Evolutionary conservation across 2,888 invertebrate species (phyloP).

Genomic region (Caenorhabditis drosophilae): DNA sequence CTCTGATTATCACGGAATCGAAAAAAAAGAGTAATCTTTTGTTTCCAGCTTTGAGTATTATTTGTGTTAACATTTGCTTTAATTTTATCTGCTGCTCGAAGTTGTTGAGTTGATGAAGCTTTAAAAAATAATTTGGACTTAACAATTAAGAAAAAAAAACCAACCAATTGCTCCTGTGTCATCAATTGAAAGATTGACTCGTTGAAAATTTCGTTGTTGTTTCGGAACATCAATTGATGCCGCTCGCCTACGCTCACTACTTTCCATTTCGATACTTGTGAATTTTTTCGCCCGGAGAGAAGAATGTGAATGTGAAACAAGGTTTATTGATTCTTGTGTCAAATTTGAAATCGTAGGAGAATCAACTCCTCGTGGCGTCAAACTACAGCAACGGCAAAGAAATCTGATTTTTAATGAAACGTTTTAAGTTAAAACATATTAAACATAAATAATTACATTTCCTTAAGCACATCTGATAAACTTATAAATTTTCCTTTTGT

Average conservation of each 20-base stretch:
- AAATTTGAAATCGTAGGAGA: constrained; percentile 24
- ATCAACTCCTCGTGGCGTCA: constrained; percentile 5
- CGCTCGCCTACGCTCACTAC: constrained; percentile 20
- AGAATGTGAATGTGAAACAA: constrained; percentile 18
- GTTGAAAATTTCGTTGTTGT: constrained; percentile 18
- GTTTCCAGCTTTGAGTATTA: too few species aligned
- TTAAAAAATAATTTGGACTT: too few species aligned
- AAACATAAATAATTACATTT: constrained; percentile 12
- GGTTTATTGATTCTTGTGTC: constrained; percentile 22
- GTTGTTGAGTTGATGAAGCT: too few species aligned
- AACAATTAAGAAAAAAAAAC: too few species aligned
- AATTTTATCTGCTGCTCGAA: too few species aligned
- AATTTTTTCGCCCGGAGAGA: constrained; percentile 29
- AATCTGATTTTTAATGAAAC: constrained; percentile 12
- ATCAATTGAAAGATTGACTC: constrained; percentile 20
- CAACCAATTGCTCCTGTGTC: constrained; percentile 12
- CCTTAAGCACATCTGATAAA: constrained; percentile 21
- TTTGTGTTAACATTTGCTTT: too few species aligned
- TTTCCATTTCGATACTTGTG: constrained; percentile 23
- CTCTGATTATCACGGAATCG: too few species aligned
- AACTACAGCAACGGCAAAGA: constrained; percentile 34
- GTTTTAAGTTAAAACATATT: background rate
- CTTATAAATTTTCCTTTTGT: constrained; percentile 28
- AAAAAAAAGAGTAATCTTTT: too few species aligned
- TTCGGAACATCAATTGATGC: constrained; percentile 29